A percentile compares a stretch with the other conserved stretches of the same genome.
phyloP scores from a whole-genome alignment of 2,113 vertebrate species.

The Canis aureus region DNA sequence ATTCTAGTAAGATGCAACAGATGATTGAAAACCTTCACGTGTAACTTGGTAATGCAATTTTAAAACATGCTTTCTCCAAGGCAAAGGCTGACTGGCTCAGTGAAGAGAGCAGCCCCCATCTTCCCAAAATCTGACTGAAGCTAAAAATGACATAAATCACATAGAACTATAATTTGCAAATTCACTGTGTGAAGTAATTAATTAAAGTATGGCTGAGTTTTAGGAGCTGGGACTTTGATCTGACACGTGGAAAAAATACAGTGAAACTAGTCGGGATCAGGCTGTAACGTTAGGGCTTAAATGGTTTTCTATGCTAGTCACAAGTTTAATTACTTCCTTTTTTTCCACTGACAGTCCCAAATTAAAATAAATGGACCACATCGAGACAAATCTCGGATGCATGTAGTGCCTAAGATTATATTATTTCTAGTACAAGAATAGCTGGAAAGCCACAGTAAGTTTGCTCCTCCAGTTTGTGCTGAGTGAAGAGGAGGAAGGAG shows the following conservation, averaged over 20 bases:
- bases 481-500: not conserved
- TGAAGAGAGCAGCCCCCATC: not conserved
- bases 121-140: slow-evolving; percentile 53
- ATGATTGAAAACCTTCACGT: slow-evolving; percentile 43
- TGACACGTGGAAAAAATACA: slow-evolving; percentile 86
- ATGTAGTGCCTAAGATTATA: slow-evolving; percentile 82
- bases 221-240: slow-evolving; percentile 86
- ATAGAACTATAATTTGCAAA: slow-evolving; percentile 86
- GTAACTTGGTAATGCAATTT: slow-evolving; percentile 23
- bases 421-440: slow-evolving; percentile 80
- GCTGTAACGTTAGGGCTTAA: slow-evolving; percentile 78
- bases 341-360: slow-evolving; percentile 84
- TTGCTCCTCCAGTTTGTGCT: not conserved
- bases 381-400: slow-evolving; percentile 85
- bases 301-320: slow-evolving; percentile 85
- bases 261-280: slow-evolving; percentile 79
- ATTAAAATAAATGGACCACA: slow-evolving; percentile 91
- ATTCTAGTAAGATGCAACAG: not conserved
- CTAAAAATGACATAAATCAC: slow-evolving; percentile 83
- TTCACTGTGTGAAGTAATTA: slow-evolving; percentile 87
- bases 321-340: slow-evolving; percentile 89
- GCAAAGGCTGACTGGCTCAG: slow-evolving; percentile 40
- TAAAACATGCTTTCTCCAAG: slow-evolving; percentile 63
- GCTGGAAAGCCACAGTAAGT: slow-evolving; percentile 75
- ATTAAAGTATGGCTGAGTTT: slow-evolving; percentile 86